Percentiles rank a stretch among this genome's conserved stretches.
These are phyloP conservation scores for Bradypodion pumilum DNA, from an alignment of 2,797 vertebrate genomes.

Conservation along the genomic window DNA sequence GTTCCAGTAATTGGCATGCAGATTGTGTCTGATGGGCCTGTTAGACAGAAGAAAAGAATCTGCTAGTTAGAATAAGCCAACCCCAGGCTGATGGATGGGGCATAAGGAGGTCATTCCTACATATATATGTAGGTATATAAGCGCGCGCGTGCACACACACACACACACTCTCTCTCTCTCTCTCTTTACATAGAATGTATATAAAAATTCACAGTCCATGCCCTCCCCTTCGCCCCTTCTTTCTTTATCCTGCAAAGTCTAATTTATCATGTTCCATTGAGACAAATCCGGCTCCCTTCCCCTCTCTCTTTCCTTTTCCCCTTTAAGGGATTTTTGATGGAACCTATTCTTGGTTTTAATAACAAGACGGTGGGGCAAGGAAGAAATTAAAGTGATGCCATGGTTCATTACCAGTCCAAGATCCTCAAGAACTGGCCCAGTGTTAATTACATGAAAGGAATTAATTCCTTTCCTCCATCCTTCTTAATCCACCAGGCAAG, in stretches of 20 bases:
- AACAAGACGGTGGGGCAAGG: conserved; percentile 71
- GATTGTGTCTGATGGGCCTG: conserved; percentile 98
- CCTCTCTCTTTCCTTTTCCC: conserved; percentile 66
- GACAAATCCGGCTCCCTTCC: conserved; percentile 74
- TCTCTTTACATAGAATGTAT: conserved; percentile 32
- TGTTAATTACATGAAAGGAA: conserved; percentile 91
- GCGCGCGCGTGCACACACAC: too few relatives aligned
- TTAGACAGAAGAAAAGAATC: conserved; percentile 89
- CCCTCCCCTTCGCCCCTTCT: conserved; percentile 71
- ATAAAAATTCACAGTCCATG: conserved; percentile 81
- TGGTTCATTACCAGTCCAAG: conserved; percentile 85
- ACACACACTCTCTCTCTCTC: neutral
- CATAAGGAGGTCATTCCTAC: conserved; percentile 89
- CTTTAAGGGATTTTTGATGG: conserved; percentile 81
- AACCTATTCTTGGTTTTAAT: conserved; percentile 77
- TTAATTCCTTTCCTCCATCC: conserved; percentile 80
- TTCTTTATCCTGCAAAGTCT: conserved; percentile 82
- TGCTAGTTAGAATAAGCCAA: conserved; percentile 98
- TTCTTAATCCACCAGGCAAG: conserved; percentile 53
- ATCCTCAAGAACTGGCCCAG: conserved; percentile 76
- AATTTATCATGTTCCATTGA: conserved; percentile 84
- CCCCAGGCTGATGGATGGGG: conserved; percentile 96
- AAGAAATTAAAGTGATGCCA: conserved; percentile 83
- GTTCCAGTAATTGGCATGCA: conserved; percentile 99
- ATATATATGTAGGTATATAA: conserved; percentile 62